Percentiles rank a stretch among this genome's conserved stretches.
Evolutionary conservation across 2,113 vertebrate genomes (phyloP).

Genomic region (Percina caprodes): DNA sequence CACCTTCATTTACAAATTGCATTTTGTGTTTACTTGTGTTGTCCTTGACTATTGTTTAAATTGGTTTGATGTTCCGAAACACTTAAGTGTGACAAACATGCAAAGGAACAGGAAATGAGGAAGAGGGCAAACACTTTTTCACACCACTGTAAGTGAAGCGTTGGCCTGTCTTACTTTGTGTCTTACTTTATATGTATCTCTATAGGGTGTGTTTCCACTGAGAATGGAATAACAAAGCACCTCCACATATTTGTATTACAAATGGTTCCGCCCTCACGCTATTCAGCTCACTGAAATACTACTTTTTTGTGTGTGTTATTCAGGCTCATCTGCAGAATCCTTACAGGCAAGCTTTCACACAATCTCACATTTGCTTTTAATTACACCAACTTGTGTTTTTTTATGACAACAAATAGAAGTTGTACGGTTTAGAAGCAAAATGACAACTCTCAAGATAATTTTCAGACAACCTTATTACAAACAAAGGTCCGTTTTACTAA

Average conservation of each 20-base stretch:
- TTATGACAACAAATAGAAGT: conserved; percentile 12
- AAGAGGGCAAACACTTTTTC: too few species aligned
- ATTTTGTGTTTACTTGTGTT: too few species aligned
- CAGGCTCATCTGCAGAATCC: conserved; percentile 28
- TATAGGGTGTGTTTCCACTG: neutral
- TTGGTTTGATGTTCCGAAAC: too few species aligned
- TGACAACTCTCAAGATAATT: conserved; percentile 1
- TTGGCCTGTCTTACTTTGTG: neutral
- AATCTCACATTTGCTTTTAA: conserved; percentile 42
- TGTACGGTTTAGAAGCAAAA: conserved; percentile 16
- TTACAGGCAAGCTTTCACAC: conserved; percentile 5
- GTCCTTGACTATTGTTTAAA: too few species aligned
- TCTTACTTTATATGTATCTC: neutral
- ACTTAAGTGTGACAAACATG: too few species aligned
- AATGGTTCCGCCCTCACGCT: conserved; percentile 4
- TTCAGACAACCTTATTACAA: neutral
- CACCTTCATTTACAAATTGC: too few species aligned
- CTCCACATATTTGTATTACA: conserved; percentile 9
- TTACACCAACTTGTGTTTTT: conserved; percentile 3
- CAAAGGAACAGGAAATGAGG: too few species aligned
- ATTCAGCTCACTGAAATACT: neutral
- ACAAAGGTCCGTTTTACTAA: neutral
- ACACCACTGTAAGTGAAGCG: neutral
- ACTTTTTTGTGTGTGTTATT: conserved; percentile 11
- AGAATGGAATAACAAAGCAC: conserved; percentile 9